Evolutionary conservation across 1,140 invertebrate species (phyloP).

Genomic region (Platyura marginata): DNA sequence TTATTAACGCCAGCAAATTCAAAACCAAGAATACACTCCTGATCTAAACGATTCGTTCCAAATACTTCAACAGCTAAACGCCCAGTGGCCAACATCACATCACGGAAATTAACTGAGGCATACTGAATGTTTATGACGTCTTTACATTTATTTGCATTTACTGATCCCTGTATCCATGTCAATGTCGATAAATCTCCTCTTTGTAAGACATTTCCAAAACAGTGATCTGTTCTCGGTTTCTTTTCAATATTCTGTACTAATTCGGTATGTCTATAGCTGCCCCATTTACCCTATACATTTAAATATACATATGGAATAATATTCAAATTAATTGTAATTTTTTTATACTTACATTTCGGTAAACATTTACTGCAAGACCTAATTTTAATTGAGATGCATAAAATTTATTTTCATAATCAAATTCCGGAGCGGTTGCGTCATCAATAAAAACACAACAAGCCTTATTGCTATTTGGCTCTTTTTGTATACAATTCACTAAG

Average conservation of each 20-base stretch:
- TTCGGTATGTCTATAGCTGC: constrained; percentile 53
- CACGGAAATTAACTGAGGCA: constrained; percentile 54
- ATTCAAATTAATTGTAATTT: not conserved
- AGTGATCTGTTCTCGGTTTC: constrained; percentile 30
- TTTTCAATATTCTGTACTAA: constrained; percentile 25
- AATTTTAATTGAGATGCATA: constrained; percentile 42
- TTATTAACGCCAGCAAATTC: constrained; percentile 46
- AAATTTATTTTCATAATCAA: constrained; percentile 37
- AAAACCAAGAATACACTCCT: constrained; percentile 50
- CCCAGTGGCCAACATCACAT: constrained; percentile 59
- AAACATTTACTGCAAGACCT: constrained; percentile 70
- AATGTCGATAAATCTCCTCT: constrained; percentile 73
- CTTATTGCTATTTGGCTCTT: constrained; percentile 45
- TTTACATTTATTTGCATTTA: constrained; percentile 16
- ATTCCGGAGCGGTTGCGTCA: constrained; percentile 41
- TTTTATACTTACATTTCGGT: constrained; percentile 31
- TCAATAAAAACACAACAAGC: constrained; percentile 41
- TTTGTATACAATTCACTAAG: constrained; percentile 52
- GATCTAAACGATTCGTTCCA: constrained; percentile 28
- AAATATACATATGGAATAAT: not conserved
- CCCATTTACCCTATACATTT: constrained; percentile 44
- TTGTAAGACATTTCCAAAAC: constrained; percentile 56
- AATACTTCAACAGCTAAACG: constrained; percentile 44
- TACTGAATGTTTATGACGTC: constrained; percentile 33
- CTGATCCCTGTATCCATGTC: constrained; percentile 56